These are phyloP conservation scores for Lepetodrilus schrolli DNA, from an alignment of 2,888 invertebrate species.

Conservation along the genomic window DNA sequence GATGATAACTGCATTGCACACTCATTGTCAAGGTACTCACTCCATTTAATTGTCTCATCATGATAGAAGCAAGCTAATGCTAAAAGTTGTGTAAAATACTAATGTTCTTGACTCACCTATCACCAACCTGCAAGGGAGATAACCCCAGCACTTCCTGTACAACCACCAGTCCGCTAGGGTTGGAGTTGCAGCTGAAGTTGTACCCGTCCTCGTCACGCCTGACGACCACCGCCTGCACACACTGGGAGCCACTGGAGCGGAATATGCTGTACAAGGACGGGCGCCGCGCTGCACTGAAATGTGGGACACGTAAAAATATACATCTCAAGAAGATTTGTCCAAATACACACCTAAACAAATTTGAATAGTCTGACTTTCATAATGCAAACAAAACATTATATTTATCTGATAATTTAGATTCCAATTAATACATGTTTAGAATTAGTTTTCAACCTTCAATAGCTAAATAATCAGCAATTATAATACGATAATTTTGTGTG, in stretches of 20 bases:
- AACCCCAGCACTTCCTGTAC: background rate
- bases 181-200: conserved; percentile 37
- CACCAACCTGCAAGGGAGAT: conserved; percentile 38
- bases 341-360: background rate
- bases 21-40: too few relatives aligned
- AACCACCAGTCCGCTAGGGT: background rate
- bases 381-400: too few relatives aligned
- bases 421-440: too few relatives aligned
- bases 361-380: too few relatives aligned
- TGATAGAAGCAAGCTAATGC: too few relatives aligned
- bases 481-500: too few relatives aligned
- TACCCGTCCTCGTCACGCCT: conserved; percentile 31
- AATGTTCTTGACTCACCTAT: conserved; percentile 35
- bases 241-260: conserved; percentile 36
- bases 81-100: too few relatives aligned
- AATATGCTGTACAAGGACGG: conserved; percentile 28
- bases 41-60: too few relatives aligned
- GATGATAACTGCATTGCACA: too few relatives aligned
- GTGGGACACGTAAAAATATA: background rate
- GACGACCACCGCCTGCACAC: conserved; percentile 43
- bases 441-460: too few relatives aligned
- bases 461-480: too few relatives aligned
- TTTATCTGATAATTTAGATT: too few relatives aligned
- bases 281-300: background rate
- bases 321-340: background rate